phyloP scores from a whole-genome alignment of 2,113 vertebrate species.

The Nanorana parkeri region DNA sequence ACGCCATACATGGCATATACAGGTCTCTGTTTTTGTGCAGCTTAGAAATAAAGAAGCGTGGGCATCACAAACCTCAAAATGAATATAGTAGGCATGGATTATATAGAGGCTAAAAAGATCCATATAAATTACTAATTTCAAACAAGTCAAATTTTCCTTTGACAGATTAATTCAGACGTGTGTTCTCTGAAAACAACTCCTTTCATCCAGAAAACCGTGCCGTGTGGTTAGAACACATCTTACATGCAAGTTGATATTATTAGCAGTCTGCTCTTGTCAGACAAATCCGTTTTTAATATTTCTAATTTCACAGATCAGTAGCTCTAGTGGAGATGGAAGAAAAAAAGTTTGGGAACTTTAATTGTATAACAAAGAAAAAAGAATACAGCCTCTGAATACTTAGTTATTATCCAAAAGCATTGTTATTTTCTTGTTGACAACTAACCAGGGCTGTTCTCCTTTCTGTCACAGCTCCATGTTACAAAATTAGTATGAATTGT shows the following conservation, averaged over 20 bases:
- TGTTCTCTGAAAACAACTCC: slow-evolving; percentile 11
- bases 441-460: not conserved
- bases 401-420: slow-evolving; percentile 31
- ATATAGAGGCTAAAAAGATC: not conserved
- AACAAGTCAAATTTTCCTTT: not conserved
- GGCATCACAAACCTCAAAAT: too few relatives aligned
- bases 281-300: slow-evolving; percentile 54
- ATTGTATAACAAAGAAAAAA: slow-evolving; percentile 43
- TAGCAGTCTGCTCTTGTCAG: slow-evolving; percentile 53
- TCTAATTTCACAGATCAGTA: slow-evolving; percentile 57
- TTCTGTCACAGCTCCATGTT: slow-evolving; percentile 35
- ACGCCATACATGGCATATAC: too few relatives aligned
- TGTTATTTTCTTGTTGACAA: slow-evolving; percentile 18
- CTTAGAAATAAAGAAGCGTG: too few relatives aligned
- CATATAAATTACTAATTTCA: not conserved
- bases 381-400: slow-evolving; percentile 7
- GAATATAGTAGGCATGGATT: too few relatives aligned
- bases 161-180: slow-evolving; percentile 15
- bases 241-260: slow-evolving; percentile 27
- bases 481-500: slow-evolving; percentile 43
- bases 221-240: slow-evolving; percentile 29
- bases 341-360: slow-evolving; percentile 42
- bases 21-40: too few relatives aligned
- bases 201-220: slow-evolving; percentile 20
- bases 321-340: not conserved